Evolutionary conservation across 2,113 vertebrate species (phyloP), one percentile per base, ranked within the genome.

Genomic region (Halcyon malimbica): DNA sequence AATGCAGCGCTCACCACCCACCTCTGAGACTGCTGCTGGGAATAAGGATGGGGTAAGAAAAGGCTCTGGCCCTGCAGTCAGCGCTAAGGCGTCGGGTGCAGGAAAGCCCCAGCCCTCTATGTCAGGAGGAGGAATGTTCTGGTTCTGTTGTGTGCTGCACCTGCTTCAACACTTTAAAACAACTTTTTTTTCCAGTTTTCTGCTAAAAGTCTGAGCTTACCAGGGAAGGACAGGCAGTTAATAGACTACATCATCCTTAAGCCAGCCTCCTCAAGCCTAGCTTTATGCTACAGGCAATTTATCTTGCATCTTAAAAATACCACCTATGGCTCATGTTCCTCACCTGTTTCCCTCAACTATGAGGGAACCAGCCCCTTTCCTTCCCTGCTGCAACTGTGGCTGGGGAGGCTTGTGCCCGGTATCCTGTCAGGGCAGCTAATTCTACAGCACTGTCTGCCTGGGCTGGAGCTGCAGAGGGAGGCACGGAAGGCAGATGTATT

Each of bases 401-500:
- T 35, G 35, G 35, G 1, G 1, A 0, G 26, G 57, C 65, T 67
- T 15, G 11, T 19, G 35, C 41, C 76, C 70, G 25, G 33, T 20
- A 31, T n/a, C 46, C 68, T 50, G 18, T 24, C 35, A 1, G 2
- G 13, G 81, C 51, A 29, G 10, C 31, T 35, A 2, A 23, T 10
- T 8, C 2, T 4, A 5, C 35, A 53, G 17, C 16, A 33, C 18
- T 2, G 33, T 13, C n/a, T 5, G 15, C 71, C 9, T 21, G 1
- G 1, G 26, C 59, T 5, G 10, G 64, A 33, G 67, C 79, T 62
- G 53, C 60, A 12, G 33, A 10, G 35, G 11, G 4, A 16, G n/a
- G 28, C 26, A 12, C 29, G 56, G 57, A 11, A 33, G 20, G 23
- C 3, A 6, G 10, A 31, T 1, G 0, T 3, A 24, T 18, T 11